Conservation (phyloP, 2,888 invertebrate species). For the Chymomyza fuscimana region DNA sequence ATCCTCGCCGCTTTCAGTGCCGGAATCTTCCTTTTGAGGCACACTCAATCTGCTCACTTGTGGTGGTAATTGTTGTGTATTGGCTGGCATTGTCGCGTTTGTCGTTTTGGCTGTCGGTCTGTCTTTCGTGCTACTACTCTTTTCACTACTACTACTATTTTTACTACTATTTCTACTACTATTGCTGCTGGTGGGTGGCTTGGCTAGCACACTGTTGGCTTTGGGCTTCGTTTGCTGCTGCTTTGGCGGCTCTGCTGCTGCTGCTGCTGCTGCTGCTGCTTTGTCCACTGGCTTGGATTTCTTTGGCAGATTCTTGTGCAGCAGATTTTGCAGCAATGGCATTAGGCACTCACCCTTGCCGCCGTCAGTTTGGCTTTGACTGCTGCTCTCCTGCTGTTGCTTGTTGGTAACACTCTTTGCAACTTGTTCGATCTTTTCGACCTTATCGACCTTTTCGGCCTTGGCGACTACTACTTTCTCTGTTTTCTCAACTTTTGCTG, state of each 20-base stretch:
- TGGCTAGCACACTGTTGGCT: constrained; percentile 38
- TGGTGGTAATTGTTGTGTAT: constrained; percentile 16
- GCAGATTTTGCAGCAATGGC: constrained; percentile 85
- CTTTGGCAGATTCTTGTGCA: constrained; percentile 79
- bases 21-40: constrained; percentile 83
- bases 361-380: constrained; percentile 50
- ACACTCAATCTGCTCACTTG: constrained; percentile 72
- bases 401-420: constrained; percentile 21
- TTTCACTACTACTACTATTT: constrained; percentile 19
- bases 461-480: constrained; percentile 23
- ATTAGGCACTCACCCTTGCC: constrained; percentile 87
- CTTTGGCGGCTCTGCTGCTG: constrained; percentile 20
- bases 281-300: constrained; percentile 20
- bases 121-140: constrained; percentile 34
- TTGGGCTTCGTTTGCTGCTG: constrained; percentile 22
- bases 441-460: constrained; percentile 38
- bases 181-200: constrained; percentile 46
- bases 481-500: constrained; percentile 28
- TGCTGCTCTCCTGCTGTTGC: constrained; percentile 15
- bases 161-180: constrained; percentile 53
- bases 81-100: constrained; percentile 22
- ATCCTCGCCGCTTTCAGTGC: constrained; percentile 86
- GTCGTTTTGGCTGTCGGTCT: constrained; percentile 25
- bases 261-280: constrained; percentile 15
- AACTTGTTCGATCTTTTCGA: constrained; percentile 6